Base-by-base conservation (phyloP, 2,888 invertebrate species). In the Acleris holmiana region DNA sequence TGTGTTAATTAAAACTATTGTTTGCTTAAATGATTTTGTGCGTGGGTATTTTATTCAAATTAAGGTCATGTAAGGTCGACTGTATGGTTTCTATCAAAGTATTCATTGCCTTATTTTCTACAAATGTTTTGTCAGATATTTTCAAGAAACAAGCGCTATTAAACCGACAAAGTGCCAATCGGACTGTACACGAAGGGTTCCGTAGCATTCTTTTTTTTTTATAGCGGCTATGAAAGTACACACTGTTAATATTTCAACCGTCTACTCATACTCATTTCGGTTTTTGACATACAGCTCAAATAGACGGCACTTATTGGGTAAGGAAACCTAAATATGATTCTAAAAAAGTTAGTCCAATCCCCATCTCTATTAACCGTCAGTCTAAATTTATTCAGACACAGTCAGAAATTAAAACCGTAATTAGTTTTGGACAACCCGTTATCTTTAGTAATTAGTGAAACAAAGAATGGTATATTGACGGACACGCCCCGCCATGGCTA, bases 391-490 rank as follows among this genome's bases (percentile, higher is more conserved):
- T 41, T 54, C 21, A 54, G 23, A 0, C 41, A 21, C 10, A 21
- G 54, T 44, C 23, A 41, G 54, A 54, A 54, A 54, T 54, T 54
- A 54, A 54, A 54, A 54, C 21, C n/a, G n/a, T 54, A 54, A 54
- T 54, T 41, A 54, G 41, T 17, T 19, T 17, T 21, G 41, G 41
- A 23, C 41, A 35, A 53, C 15, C 41, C 54, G 41, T 53, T 53
- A 53, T 7, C 35, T 53, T 53, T 23, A 5, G 41, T 54, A 54
- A 54, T 54, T 54, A 54, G 17, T 47, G 17, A 17, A 7, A 44
- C 54, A 23, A 54, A 54, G 54, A 54, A 18, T 40, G 23, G 21
- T 41, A 2, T 29, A n/a, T 1, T 41, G 41, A n/a, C 17, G 54
- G 53, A 21, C 54, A 41, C 54, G 41, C 54, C 54, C 41, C 8